Base-by-base conservation (phyloP, 2,888 invertebrate genomes). In the Petrolisthes manimaculis region DNA sequence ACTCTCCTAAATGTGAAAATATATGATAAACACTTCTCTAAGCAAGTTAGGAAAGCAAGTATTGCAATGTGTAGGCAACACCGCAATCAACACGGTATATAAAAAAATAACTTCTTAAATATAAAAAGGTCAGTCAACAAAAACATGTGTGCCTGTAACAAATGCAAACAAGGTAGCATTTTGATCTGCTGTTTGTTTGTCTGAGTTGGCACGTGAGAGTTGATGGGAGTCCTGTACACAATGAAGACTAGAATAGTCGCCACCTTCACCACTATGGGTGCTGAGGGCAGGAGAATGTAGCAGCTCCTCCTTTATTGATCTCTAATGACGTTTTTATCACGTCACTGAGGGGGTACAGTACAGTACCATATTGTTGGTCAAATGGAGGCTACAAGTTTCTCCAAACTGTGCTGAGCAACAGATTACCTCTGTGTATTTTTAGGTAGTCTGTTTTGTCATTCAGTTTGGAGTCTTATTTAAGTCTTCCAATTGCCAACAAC, bases 101-200 rank as follows among this genome's bases (percentile, higher is more conserved):
- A 88, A 83, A 86, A 88, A 88, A 86, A 86, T 86, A 86, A 80
- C 81, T 37, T 81, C 67, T 85, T 84, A 88, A 88, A 71, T 79
- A 80, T 80, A 80, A 81, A 82, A 61, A 82, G 81, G 77, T 77
- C 56, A 67, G 24, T 71, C 79, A 83, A 88, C 79, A 84, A 83
- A 87, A 88, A 80, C 80, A 83, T 83, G 88, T 88, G 88, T 88
- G 88, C 88, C 88, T 83, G 80, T 84, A 88, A 88, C 88, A 88
- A 88, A 88, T 88, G 88, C 88, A 88, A 88, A 84, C 82, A 83
- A 79, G 80, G 83, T 84, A 88, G 84, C 84, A 84, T 88, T 88
- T 88, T 88, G 83, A 88, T 87, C 83, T 83, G 86, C 83, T 84
- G 53, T 80, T 84, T 75, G 82, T 87, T 87, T 88, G 88, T 84